Base-by-base conservation (phyloP, 2,797 vertebrate genomes). In the Enteromius thamalakanensis region DNA sequence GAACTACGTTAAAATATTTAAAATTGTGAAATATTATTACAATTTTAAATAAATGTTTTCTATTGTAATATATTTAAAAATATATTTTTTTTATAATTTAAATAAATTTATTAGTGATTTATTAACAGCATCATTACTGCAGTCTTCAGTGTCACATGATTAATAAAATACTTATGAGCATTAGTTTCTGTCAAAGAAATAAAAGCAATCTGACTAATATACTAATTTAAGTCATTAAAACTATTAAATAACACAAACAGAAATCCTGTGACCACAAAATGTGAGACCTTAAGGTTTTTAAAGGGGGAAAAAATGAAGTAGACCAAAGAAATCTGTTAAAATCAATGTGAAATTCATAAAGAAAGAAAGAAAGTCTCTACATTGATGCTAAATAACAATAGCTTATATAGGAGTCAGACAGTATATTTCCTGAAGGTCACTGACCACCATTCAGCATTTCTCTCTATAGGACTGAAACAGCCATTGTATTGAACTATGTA, bases 401-500 rank as follows among this genome's bases (percentile, higher is more conserved):
- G 58, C 21, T 34, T 75, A 14, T 51, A 4, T 42, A 47, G 64
- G 53, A 76, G 60, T 82, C 65, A 76, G 40, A 68, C 49, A 14
- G 19, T 75, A 55, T 53, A 65, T 75, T 82, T 53, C 23, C 58
- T 76, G n/a, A 69, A 53, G 64, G 34, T 60, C 64, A 42, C 2
- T 23, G 74, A 77, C 65, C 71, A 53, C 51, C 62, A 40, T 68
- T 83, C n/a, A 76, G 3, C 55, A 34, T 72, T 29, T 60, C 49
- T 47, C 51, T 60, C 29, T 68, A 26, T 53, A 62, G 42, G 29
- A 65, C 65, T 69, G 58, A 83, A 58, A 62, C 87, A 64, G 29
- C 77, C 83, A 88, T 91, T 88, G 88, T 87, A 90, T 1, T 0
- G 1, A 0, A 51, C 85, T 88, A 87, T 89, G 89, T 89, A 85